These are phyloP conservation scores for Stichodactyla mertensii DNA, from an alignment of 64 coral and sea anemone genomes.

Conservation along the genomic window DNA sequence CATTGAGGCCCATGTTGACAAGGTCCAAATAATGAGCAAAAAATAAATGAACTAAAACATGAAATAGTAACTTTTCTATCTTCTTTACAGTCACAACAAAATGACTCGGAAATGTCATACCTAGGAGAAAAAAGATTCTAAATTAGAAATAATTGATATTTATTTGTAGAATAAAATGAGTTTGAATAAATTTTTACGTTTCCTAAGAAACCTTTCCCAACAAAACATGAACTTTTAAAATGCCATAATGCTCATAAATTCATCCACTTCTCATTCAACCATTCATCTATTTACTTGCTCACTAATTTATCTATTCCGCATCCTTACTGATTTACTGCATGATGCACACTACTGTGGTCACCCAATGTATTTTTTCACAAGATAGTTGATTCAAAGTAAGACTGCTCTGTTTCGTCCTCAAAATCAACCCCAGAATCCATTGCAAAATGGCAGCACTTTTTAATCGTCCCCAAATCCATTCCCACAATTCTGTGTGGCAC, in stretches of 20 bases:
- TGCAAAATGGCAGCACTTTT: too few species aligned
- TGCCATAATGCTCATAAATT: too few species aligned
- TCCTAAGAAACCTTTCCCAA: background rate
- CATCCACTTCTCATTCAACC: background rate
- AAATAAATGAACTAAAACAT: slow-evolving; percentile 86
- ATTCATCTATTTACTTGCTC: background rate
- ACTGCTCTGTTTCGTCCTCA: too few species aligned
- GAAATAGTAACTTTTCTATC: slow-evolving; percentile 88
- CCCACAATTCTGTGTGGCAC: too few species aligned
- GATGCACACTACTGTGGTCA: too few species aligned
- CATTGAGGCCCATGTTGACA: slow-evolving; percentile 67
- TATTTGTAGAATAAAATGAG: too few species aligned
- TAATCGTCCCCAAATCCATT: too few species aligned
- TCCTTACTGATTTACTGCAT: too few species aligned
- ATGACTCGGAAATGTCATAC: slow-evolving; percentile 72
- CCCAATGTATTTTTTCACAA: too few species aligned
- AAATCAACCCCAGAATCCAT: too few species aligned
- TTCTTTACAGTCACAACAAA: slow-evolving; percentile 79
- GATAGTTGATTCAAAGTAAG: too few species aligned
- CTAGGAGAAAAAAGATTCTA: slow-evolving; percentile 5
- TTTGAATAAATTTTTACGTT: background rate
- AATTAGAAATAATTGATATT: background rate
- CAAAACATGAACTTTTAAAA: too few species aligned
- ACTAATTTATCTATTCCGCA: background rate
- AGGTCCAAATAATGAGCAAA: slow-evolving; percentile 86